Conservation (phyloP, 2,797 vertebrate genomes). For the Xiphophorus birchmanni region DNA sequence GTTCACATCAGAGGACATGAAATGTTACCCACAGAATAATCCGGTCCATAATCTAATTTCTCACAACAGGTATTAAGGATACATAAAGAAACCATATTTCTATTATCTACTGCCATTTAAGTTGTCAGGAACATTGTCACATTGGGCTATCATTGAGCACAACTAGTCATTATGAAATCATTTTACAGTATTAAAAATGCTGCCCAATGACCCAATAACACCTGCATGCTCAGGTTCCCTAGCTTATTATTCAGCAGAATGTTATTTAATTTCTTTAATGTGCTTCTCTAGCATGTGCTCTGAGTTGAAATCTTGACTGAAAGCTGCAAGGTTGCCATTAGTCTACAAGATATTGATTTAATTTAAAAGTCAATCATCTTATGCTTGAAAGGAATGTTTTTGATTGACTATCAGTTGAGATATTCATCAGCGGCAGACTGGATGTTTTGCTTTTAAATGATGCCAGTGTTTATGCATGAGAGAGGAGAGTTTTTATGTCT, state of each 20-base stretch:
- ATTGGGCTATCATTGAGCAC: background rate
- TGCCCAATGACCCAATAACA: background rate
- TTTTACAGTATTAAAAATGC: background rate
- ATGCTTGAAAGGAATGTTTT: background rate
- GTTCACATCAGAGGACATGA: too few species aligned
- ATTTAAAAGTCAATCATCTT: background rate
- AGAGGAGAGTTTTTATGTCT: too few species aligned
- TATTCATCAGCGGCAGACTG: background rate
- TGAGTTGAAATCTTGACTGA: background rate
- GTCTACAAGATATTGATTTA: slow-evolving; percentile 1
- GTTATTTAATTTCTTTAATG: slow-evolving; percentile 4
- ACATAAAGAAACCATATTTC: background rate
- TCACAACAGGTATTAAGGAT: background rate
- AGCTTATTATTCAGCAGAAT: background rate
- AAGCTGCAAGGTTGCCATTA: background rate
- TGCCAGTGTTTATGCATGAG: background rate
- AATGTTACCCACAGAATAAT: too few species aligned
- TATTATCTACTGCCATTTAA: background rate
- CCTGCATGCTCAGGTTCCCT: background rate
- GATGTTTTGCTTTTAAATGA: background rate
- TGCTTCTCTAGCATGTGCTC: background rate
- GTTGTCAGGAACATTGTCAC: background rate
- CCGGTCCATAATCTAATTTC: background rate
- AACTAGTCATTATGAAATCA: background rate
- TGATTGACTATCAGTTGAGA: background rate